Base-by-base conservation (phyloP, 2,113 vertebrate species). In the Myrmecobius fasciatus region DNA sequence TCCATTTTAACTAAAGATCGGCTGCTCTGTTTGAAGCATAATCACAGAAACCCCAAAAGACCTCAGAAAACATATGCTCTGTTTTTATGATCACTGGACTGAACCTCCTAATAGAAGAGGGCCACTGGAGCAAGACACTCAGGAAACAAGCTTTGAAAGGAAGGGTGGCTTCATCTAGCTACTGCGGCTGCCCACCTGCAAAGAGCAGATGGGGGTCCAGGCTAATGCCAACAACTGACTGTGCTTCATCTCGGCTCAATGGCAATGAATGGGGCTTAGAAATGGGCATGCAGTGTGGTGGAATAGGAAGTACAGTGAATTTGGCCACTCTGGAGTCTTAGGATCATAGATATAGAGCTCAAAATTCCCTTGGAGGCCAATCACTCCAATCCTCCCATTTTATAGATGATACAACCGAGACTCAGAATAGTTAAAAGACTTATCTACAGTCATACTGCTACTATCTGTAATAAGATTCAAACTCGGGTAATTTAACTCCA, bases 131-230 rank as follows among this genome's bases (percentile, higher is more conserved):
- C n/a, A 88, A 95, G 51, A 75, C 60, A 83, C 90, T 95, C 56
- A 93, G 89, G 60, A 95, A 93, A 83, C 49, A n/a, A 92, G 7
- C 91, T 89, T 91, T 10, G n/a, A 94, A 96, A 94, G 31, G 20
- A 20, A 8, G 36, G n/a, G n/a, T 43, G 7, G 67, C 17, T 83
- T 83, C n/a, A 83, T 93, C 20, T 22, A 94, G 88, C 36, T 47
- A 36, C 51, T 47, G 25, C 46, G 91, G 53, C 54, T 51, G 91
- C 25, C 91, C 91, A 28, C 26, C 25, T 31, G 95, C 49, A 95
- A 22, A 93, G 89, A 91, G 43, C 25, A 94, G 26, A 60, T n/a
- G 90, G 94, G 53, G 54, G 0, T 91, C 14, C 67, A 89, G 28
- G 92, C 28, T 91, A 93, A 95, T 92, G 36, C 6, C 46, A 96